phyloP scores from a whole-genome alignment of 2,113 vertebrate genomes.

The Ammodytes marinus region DNA sequence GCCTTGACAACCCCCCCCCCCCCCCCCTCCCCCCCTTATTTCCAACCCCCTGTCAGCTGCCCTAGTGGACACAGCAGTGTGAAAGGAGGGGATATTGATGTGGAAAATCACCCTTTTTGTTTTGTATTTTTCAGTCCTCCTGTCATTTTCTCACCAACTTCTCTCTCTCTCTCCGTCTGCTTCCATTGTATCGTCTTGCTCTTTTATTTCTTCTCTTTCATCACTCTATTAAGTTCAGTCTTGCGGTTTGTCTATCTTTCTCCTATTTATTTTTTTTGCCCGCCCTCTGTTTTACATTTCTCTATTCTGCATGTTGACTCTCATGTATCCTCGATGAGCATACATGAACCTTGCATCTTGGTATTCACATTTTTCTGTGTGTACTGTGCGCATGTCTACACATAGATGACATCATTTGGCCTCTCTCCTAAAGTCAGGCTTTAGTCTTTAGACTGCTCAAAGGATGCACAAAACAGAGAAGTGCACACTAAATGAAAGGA shows the following conservation, averaged over 20 bases:
- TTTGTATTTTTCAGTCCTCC: conserved; percentile 57
- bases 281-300: too few species aligned
- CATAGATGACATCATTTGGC: conserved; percentile 33
- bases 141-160: conserved; percentile 36
- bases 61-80: conserved; percentile 62
- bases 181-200: conserved; percentile 29
- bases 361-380: conserved; percentile 24
- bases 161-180: conserved; percentile 25
- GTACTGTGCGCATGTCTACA: conserved; percentile 14
- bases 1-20: conserved; percentile 53
- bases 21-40: background rate
- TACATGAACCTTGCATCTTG: conserved; percentile 37
- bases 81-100: conserved; percentile 65
- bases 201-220: conserved; percentile 9
- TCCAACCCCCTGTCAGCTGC: conserved; percentile 45
- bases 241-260: background rate
- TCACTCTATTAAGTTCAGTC: conserved; percentile 13
- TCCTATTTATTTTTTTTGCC: background rate
- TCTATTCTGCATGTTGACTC: background rate
- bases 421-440: conserved; percentile 47
- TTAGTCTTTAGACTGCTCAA: conserved; percentile 64
- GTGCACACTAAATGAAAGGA: conserved; percentile 65
- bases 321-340: background rate
- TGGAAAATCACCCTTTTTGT: conserved; percentile 75
- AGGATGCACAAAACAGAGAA: conserved; percentile 59